Evolutionary conservation across 2,888 invertebrate species (phyloP).

Genomic region (Bombylius major): DNA sequence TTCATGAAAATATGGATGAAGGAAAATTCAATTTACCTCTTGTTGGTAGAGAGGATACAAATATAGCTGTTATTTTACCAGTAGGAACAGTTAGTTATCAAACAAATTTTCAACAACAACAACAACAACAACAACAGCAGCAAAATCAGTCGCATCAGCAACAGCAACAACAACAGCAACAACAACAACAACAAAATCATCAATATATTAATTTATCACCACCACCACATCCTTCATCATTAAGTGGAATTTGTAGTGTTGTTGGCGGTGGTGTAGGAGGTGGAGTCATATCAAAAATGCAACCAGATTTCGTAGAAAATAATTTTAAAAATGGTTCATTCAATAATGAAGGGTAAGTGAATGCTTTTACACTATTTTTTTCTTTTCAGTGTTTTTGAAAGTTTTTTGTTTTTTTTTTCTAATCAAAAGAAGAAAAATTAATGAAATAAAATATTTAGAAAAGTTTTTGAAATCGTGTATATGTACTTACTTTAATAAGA

Average conservation of each 20-base stretch:
- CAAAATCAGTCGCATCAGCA: slow-evolving; percentile 1
- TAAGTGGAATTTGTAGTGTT: background rate
- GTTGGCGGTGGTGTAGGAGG: background rate
- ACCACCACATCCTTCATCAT: background rate
- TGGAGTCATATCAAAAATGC: slow-evolving; percentile 7
- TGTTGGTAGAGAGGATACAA: slow-evolving; percentile 22
- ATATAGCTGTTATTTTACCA: slow-evolving; percentile 22
- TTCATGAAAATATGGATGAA: slow-evolving; percentile 14
- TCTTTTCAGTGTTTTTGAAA: too few species aligned
- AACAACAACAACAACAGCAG: slow-evolving; percentile 2
- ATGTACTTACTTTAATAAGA: too few species aligned
- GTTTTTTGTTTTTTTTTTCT: too few species aligned
- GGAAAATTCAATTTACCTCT: slow-evolving; percentile 24
- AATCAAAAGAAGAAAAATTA: too few species aligned
- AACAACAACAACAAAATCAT: slow-evolving; percentile 6
- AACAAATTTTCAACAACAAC: slow-evolving; percentile 8
- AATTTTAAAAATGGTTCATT: slow-evolving; percentile 23
- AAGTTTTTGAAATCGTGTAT: too few species aligned
- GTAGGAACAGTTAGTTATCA: slow-evolving; percentile 16
- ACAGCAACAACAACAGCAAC: slow-evolving; percentile 9
- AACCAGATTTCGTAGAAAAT: slow-evolving; percentile 23
- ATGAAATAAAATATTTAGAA: too few species aligned
- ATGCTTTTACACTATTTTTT: background rate
- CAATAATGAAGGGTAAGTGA: slow-evolving; percentile 22
- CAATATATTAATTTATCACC: background rate